These are phyloP conservation scores for Trematocara unimaculatum DNA, from an alignment of 2,113 vertebrate species.

Conservation along the genomic window DNA sequence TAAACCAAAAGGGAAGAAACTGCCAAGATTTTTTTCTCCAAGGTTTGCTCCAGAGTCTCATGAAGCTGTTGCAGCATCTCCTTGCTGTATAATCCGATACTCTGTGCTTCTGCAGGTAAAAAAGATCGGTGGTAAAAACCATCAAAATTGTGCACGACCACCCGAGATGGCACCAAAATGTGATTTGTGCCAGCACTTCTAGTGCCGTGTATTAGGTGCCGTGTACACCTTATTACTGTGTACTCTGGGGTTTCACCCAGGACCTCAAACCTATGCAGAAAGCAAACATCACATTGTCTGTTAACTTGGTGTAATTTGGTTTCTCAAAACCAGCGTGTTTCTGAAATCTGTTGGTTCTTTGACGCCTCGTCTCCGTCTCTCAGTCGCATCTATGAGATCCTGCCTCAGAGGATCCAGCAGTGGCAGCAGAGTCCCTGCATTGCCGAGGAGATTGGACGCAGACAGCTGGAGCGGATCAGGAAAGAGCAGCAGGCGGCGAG, in stretches of 20 bases:
- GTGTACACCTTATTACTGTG: background rate
- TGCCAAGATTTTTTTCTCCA: background rate
- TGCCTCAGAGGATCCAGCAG: slow-evolving; percentile 92
- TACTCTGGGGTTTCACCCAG: background rate
- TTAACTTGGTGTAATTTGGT: background rate
- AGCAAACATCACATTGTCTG: background rate
- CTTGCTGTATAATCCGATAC: fast-evolving
- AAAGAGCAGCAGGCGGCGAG: slow-evolving; percentile 87
- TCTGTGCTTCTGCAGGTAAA: background rate
- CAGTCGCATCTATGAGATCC: slow-evolving; percentile 93
- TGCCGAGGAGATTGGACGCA: slow-evolving; percentile 87
- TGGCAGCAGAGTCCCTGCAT: slow-evolving; percentile 94
- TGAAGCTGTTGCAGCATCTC: background rate
- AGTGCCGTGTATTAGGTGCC: too few species aligned
- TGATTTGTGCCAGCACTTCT: background rate
- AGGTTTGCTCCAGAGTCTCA: background rate
- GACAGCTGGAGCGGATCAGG: slow-evolving; percentile 87
- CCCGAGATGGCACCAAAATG: background rate
- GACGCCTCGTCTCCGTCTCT: background rate
- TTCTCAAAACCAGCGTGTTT: background rate
- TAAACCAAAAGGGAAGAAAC: background rate
- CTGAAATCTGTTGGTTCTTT: background rate
- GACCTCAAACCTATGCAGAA: background rate
- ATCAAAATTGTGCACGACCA: background rate
- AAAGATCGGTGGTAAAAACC: background rate